Conservation (phyloP, 2,113 vertebrate species). For the Mola mola region DNA sequence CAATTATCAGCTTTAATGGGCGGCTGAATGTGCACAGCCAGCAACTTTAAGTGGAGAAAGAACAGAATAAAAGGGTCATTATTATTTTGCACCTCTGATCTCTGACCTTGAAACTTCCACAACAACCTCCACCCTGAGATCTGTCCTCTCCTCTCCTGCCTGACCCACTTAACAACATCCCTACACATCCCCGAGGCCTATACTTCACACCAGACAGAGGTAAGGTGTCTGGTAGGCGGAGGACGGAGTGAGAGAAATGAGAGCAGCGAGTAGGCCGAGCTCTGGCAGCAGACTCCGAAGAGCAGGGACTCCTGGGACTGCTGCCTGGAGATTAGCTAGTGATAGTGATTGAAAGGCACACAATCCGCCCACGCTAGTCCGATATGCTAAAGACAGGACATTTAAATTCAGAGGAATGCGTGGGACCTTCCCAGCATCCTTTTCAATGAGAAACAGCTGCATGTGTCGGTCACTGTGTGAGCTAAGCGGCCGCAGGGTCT, state of each 20-base stretch:
- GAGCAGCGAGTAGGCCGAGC: constrained; percentile 48
- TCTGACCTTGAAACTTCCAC: neutral
- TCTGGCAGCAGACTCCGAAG: constrained; percentile 48
- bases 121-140: neutral
- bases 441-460: constrained; percentile 34
- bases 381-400: neutral
- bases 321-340: constrained; percentile 56
- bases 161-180: constrained; percentile 55
- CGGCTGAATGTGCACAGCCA: neutral
- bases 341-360: constrained; percentile 60
- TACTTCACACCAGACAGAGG: constrained; percentile 39
- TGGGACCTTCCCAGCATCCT: neutral
- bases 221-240: constrained; percentile 43
- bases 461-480: constrained; percentile 6
- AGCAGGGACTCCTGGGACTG: constrained; percentile 52
- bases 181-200: constrained; percentile 38
- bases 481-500: constrained; percentile 18
- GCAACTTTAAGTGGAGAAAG: neutral
- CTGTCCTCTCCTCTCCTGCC: neutral
- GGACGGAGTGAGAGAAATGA: constrained; percentile 25
- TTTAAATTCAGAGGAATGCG: constrained; percentile 23
- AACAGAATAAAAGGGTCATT: neutral
- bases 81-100: neutral
- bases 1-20: constrained; percentile 9
- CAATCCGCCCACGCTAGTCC: constrained; percentile 44